A percentile compares a stretch with the other conserved stretches of the same genome.
These are phyloP conservation scores for Parotocinclus haroldoi DNA, from an alignment of 2,797 vertebrate genomes.

Conservation along the genomic window DNA sequence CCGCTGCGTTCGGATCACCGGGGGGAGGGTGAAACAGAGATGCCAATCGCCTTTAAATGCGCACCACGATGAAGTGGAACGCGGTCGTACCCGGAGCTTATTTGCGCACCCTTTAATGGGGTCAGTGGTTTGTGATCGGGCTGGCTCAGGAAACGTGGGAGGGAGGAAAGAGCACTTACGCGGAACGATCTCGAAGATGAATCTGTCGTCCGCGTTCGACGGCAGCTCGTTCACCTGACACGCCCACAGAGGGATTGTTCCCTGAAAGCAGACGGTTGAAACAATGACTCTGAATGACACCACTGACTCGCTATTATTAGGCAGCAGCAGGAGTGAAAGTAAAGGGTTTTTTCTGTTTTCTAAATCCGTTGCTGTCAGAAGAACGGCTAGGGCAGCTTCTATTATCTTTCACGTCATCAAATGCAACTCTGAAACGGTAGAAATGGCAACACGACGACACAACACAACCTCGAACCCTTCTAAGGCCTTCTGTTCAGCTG, in stretches of 20 bases:
- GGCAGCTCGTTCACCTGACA: conserved; percentile 83
- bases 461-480: no score
- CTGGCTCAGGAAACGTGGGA: neutral
- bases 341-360: no score
- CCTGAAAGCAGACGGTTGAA: conserved; percentile 64
- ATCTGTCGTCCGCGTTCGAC: conserved; percentile 82
- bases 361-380: no score
- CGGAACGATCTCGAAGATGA: conserved; percentile 89
- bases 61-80: no score
- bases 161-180: conserved; percentile 63
- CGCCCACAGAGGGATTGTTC: conserved; percentile 79
- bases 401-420: no score
- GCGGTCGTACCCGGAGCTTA: no score
- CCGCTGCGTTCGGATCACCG: no score
- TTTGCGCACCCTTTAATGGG: neutral
- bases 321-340: no score
- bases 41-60: neutral
- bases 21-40: neutral
- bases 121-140: neutral
- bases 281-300: neutral
- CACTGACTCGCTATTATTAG: neutral
- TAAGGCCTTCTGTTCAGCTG: no score
- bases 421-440: no score
- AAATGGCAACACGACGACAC: no score
- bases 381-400: no score